phyloP scores from a whole-genome alignment of 2,113 vertebrate species.

The Scartelaos histophorus region DNA sequence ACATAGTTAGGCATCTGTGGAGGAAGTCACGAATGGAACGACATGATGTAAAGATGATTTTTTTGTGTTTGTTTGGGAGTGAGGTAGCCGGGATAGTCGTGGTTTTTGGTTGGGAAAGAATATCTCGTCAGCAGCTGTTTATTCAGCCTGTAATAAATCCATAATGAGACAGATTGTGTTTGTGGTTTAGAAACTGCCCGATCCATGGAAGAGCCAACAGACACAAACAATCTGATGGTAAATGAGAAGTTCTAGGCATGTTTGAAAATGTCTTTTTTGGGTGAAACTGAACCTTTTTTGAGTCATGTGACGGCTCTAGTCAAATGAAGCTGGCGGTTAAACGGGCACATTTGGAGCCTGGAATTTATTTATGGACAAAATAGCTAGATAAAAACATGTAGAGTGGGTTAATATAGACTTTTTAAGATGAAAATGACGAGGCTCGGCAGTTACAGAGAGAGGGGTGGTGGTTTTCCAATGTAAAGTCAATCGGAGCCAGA shows the following conservation, averaged over 20 bases:
- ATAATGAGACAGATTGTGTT: conserved; percentile 13
- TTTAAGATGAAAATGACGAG: too few species aligned
- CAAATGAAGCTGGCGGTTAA: too few species aligned
- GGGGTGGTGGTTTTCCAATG: too few species aligned
- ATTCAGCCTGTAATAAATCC: not conserved
- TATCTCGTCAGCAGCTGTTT: conserved; percentile 4
- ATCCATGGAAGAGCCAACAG: not conserved
- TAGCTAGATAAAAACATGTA: too few species aligned
- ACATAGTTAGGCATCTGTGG: conserved; percentile 51
- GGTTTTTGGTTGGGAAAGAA: not conserved
- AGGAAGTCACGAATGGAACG: conserved; percentile 32
- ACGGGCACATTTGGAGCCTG: too few species aligned
- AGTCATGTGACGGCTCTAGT: not conserved
- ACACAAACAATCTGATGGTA: not conserved
- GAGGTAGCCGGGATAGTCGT: not conserved
- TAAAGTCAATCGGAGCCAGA: too few species aligned
- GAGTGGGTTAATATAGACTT: too few species aligned
- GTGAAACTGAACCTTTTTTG: not conserved
- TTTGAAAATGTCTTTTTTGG: not conserved
- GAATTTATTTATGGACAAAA: too few species aligned
- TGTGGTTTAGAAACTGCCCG: not conserved
- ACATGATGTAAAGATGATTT: not conserved
- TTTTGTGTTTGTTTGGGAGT: not conserved
- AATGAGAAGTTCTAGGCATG: not conserved
- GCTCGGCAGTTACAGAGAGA: too few species aligned